Conservation (phyloP, 2,113 vertebrate genomes). For the Ictidomys tridecemlineatus region DNA sequence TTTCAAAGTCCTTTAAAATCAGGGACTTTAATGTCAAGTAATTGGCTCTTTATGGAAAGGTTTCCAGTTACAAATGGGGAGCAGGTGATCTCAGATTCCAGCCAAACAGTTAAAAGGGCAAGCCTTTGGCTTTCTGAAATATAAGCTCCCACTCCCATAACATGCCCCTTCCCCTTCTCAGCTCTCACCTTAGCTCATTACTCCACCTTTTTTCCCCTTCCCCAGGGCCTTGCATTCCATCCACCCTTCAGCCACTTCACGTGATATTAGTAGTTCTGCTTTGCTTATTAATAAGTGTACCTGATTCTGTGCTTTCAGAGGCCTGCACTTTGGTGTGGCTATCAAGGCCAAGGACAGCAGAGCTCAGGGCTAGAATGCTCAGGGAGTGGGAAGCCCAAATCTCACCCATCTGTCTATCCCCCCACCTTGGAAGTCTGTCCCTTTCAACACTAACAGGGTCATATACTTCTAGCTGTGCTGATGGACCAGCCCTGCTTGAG, state of each 20-base stretch:
- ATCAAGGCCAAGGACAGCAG: not conserved
- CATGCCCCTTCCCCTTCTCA: not conserved
- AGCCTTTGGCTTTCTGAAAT: conserved; percentile 45
- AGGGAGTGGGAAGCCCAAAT: not conserved
- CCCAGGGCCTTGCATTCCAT: not conserved
- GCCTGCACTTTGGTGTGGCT: not conserved
- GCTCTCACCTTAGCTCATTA: not conserved
- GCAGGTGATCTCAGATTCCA: conserved; percentile 66
- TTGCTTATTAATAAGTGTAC: not conserved
- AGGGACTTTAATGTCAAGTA: conserved; percentile 46
- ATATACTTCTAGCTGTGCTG: fast-evolving
- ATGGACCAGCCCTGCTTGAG: not conserved
- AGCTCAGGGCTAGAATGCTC: not conserved
- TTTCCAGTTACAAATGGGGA: conserved; percentile 69
- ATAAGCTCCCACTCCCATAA: not conserved
- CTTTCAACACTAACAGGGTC: not conserved
- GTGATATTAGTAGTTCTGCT: not conserved
- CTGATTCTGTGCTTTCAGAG: not conserved
- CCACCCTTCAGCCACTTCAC: not conserved
- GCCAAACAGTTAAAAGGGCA: conserved; percentile 48
- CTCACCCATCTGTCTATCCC: fast-evolving
- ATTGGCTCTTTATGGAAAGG: conserved; percentile 66
- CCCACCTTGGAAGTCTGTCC: not conserved
- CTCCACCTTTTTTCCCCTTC: not conserved
- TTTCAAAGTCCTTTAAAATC: conserved; percentile 71